phyloP scores from a whole-genome alignment of 2,888 invertebrate species.

The Andrena chrysosceles region DNA sequence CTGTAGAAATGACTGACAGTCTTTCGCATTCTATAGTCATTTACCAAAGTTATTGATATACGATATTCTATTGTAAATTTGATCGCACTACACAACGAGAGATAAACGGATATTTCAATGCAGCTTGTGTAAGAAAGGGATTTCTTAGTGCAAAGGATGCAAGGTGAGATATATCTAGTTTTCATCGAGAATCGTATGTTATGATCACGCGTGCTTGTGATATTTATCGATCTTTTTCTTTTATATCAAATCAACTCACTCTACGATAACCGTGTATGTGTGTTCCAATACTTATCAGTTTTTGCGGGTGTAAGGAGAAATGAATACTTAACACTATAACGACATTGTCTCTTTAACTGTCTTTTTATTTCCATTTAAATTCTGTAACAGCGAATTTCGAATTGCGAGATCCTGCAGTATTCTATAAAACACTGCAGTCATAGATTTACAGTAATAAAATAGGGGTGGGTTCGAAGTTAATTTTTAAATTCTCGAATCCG shows the following conservation, averaged over 20 bases:
- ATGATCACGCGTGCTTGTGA: slow-evolving; percentile 53
- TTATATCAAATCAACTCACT: slow-evolving; percentile 27
- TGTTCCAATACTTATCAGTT: slow-evolving; percentile 41
- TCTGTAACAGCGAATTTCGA: slow-evolving; percentile 2
- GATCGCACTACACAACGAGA: slow-evolving; percentile 61
- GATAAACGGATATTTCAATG: slow-evolving; percentile 46
- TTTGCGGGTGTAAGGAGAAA: slow-evolving; percentile 18
- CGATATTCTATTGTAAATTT: slow-evolving; percentile 65
- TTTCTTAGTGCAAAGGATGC: slow-evolving; percentile 36
- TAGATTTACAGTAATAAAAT: background rate
- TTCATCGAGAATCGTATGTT: slow-evolving; percentile 51
- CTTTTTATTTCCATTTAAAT: slow-evolving; percentile 7
- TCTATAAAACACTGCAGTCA: slow-evolving; percentile 7
- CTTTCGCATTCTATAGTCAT: slow-evolving; percentile 66
- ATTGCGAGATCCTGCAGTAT: slow-evolving; percentile 16
- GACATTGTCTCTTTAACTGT: slow-evolving; percentile 24
- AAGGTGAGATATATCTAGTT: slow-evolving; percentile 46
- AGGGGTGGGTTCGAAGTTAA: no score
- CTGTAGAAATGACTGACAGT: slow-evolving; percentile 69
- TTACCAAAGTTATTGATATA: slow-evolving; percentile 73
- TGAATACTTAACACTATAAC: slow-evolving; percentile 44
- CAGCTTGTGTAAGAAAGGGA: slow-evolving; percentile 39
- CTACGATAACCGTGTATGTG: slow-evolving; percentile 26
- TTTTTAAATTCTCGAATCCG: no score
- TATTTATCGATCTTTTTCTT: slow-evolving; percentile 49